Base-by-base conservation (phyloP, 2,113 vertebrate species). In the Rhinopomastus cyanomelas region DNA sequence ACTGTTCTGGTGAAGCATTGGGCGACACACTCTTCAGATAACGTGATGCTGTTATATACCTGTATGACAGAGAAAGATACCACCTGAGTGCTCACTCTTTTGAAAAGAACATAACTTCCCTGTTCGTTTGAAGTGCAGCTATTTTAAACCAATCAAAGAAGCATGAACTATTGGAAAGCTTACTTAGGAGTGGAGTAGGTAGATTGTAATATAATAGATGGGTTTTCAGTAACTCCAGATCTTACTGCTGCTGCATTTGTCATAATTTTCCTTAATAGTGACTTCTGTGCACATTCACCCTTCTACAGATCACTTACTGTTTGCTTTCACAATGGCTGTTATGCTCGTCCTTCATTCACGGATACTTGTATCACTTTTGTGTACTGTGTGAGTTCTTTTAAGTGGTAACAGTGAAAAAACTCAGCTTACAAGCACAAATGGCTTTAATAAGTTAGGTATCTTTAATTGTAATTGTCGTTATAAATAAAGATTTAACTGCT, bases 81-180 rank as follows among this genome's bases (percentile, higher is more conserved):
- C 3, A 1, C 0, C 1, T 32, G n/a, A 46, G 18, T 52, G 10
- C 51, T 44, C 22, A 4, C 44, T 0, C 0, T 37, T 6, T 42
- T 67, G 12, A 27, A 27, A 71, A 42, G 22, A 60, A 44, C 27
- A 8, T 2, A 17, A 29, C 2, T 26, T 34, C 14, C 4, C 11
- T 30, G 4, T 11, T 60, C 11, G 3, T 27, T 65, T 72, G 16
- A 71, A 75, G 22, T 30, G 4, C 5, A 34, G 14, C 6, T 68
- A 0, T 60, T 65, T 76, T 61, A 85, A 44, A 15, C 11, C 6
- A 77, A 3, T 34, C 32, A n/a, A 65, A 21, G 37, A 51, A 64
- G 5, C 39, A 23, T 20, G n/a, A 39, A 55, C 10, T 73, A 14
- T 37, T 90, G 64, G 44, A 73, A 83, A 20, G 23, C 34, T 89